Evolutionary conservation across 92 coral and sea anemone genomes (phyloP).

Genomic region (Epizoanthus fatuus): DNA sequence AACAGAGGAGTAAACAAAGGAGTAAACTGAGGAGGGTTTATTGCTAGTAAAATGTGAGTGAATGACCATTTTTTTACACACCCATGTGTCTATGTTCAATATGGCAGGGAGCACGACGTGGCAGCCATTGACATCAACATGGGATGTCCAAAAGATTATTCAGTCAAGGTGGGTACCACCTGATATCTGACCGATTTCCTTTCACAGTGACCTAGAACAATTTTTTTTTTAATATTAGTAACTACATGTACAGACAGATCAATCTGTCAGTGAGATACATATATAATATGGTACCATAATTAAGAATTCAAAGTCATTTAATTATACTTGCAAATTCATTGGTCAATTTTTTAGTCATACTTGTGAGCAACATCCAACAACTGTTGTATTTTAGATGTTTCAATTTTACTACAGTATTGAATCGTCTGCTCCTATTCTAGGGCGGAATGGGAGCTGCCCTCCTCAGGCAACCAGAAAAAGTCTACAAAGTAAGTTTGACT

Average conservation of each 20-base stretch:
- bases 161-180: constrained; percentile 78
- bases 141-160: constrained; percentile 99
- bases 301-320: background rate
- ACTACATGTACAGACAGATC: background rate
- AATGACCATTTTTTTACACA: background rate
- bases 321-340: no score
- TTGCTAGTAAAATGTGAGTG: no score
- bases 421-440: constrained; percentile 42
- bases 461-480: constrained; percentile 90
- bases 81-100: background rate
- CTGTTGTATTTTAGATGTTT: background rate
- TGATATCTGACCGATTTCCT: background rate
- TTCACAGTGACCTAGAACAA: background rate
- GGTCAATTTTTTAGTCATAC: no score
- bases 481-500: constrained; percentile 72
- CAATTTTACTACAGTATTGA: no score
- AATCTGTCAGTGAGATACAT: background rate
- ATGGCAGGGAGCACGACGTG: constrained; percentile 85
- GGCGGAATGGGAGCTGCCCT: constrained; percentile 99
- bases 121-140: constrained; percentile 99
- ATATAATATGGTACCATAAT: background rate
- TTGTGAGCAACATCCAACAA: no score
- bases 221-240: background rate
- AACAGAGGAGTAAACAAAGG: no score
- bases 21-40: no score